A percentile compares a stretch with the other conserved stretches of the same genome.
Conservation (phyloP, 2,888 invertebrate genomes). For the Chrysopilus asiliformis region DNA sequence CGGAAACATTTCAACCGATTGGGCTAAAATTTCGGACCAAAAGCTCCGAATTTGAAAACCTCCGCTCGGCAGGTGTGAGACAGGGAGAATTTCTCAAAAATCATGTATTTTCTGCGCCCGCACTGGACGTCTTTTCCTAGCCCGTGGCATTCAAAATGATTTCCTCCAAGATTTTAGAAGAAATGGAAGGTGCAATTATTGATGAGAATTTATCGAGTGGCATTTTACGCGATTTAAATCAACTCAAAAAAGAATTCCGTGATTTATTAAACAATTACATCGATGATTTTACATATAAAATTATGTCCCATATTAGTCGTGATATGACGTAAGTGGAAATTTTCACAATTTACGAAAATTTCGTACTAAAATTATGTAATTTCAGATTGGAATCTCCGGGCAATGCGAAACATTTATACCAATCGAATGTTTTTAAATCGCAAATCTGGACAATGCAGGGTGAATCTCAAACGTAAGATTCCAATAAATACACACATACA, state of each 20-base stretch:
- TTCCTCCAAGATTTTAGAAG: slow-evolving; percentile 26
- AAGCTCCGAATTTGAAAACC: too few species aligned
- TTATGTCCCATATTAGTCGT: slow-evolving; percentile 33
- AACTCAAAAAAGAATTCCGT: slow-evolving; percentile 31
- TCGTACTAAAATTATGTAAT: not conserved
- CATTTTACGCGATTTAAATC: slow-evolving; percentile 24
- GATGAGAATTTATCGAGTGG: slow-evolving; percentile 20
- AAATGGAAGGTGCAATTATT: slow-evolving; percentile 27
- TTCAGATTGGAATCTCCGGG: slow-evolving; percentile 18
- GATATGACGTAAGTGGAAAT: slow-evolving; percentile 31
- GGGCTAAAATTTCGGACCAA: too few species aligned
- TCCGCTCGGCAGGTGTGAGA: too few species aligned
- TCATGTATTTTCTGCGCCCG: too few species aligned
- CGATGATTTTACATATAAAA: slow-evolving; percentile 34
- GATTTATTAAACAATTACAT: slow-evolving; percentile 27
- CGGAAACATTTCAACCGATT: too few species aligned
- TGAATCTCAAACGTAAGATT: slow-evolving; percentile 27
- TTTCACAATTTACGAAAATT: not conserved
- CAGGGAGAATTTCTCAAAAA: too few species aligned
- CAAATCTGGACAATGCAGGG: slow-evolving; percentile 32
- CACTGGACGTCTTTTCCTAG: too few species aligned
- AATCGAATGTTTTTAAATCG: slow-evolving; percentile 30
- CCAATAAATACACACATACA: too few species aligned
- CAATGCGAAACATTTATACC: slow-evolving; percentile 29
- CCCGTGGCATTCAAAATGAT: too few species aligned